phyloP scores from a whole-genome alignment of 2,113 vertebrate genomes.

The Pangasianodon gigas region DNA sequence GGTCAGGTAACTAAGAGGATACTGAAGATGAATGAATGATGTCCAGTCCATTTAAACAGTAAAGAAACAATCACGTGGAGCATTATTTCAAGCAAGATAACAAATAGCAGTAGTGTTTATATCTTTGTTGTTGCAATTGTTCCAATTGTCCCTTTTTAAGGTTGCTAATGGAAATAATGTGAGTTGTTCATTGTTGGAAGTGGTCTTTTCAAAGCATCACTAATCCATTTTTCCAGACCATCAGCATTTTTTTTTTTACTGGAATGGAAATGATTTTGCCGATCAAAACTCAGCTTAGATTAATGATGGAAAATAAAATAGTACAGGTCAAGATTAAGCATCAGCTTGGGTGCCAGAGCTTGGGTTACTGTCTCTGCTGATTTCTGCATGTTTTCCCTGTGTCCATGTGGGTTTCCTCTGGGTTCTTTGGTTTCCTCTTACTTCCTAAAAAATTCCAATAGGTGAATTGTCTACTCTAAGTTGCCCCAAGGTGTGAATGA shows the following conservation, averaged over 20 bases:
- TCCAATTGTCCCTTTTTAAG: not conserved
- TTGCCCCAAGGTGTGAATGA: not conserved
- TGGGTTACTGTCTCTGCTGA: not conserved
- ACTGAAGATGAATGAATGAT: not conserved
- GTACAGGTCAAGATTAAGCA: not conserved
- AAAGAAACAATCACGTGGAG: not conserved
- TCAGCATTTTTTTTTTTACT: not conserved
- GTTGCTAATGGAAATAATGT: not conserved
- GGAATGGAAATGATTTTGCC: not conserved
- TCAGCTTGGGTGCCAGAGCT: not conserved
- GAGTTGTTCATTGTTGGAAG: not conserved
- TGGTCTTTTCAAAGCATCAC: not conserved
- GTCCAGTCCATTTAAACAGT: not conserved
- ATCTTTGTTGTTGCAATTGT: not conserved
- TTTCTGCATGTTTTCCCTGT: not conserved
- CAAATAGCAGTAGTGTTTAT: not conserved
- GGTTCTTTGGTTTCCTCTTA: not conserved
- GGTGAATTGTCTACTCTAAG: not conserved
- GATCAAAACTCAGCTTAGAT: not conserved
- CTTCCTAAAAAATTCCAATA: not conserved
- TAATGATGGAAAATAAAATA: not conserved
- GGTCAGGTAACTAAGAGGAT: not conserved
- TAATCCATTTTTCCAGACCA: not conserved
- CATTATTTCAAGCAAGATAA: not conserved
- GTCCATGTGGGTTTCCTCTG: not conserved